A percentile compares a stretch with the other conserved stretches of the same genome.
Evolutionary conservation across 1,140 invertebrate genomes (phyloP).

Genomic region (Drosophila repletoides): DNA sequence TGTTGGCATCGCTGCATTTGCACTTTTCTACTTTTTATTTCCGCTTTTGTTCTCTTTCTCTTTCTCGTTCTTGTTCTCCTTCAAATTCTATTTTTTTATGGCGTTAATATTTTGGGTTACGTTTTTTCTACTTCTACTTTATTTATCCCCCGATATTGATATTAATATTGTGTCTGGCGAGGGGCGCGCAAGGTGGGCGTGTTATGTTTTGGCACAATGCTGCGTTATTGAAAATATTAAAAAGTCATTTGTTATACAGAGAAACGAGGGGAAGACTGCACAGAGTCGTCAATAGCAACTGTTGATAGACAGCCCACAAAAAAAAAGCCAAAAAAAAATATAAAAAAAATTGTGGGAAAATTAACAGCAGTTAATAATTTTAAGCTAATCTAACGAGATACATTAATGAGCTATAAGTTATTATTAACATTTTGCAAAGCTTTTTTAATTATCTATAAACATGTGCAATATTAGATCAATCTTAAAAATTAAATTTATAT

Average conservation of each 20-base stretch:
- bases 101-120: constrained; percentile 59
- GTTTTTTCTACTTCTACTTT: constrained; percentile 29
- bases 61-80: constrained; percentile 23
- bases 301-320: constrained; percentile 34
- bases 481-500: too few species aligned
- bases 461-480: too few species aligned
- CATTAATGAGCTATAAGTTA: too few species aligned
- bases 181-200: constrained; percentile 54
- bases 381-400: constrained; percentile 11
- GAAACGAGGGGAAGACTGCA: neutral
- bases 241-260: constrained; percentile 65
- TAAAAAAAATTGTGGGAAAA: neutral
- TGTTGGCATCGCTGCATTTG: constrained; percentile 77
- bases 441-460: too few species aligned
- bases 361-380: neutral
- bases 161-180: constrained; percentile 37
- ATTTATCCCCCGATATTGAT: constrained; percentile 29
- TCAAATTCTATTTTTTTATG: constrained; percentile 59
- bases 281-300: constrained; percentile 40
- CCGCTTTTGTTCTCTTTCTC: constrained; percentile 18
- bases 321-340: neutral
- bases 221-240: constrained; percentile 79
- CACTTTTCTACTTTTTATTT: constrained; percentile 57
- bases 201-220: constrained; percentile 56
- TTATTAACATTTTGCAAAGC: too few species aligned